A percentile compares a stretch with the other conserved stretches of the same genome.
Conservation (phyloP, 1,140 invertebrate genomes). For the Chironomus striatipennis region DNA sequence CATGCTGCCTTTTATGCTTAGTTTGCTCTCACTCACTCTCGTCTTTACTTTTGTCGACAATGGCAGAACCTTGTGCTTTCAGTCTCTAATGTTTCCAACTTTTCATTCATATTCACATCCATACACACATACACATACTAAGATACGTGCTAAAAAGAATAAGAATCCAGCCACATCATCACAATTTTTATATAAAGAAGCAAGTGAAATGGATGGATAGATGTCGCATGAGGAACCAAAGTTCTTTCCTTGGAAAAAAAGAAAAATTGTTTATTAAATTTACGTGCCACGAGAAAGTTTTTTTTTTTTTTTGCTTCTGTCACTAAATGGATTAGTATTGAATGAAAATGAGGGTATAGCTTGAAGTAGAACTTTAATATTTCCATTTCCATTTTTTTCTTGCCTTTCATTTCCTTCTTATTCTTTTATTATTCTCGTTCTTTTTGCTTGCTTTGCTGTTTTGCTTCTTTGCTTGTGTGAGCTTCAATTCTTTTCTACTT, state of each 20-base stretch:
- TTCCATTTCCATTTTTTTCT: background rate
- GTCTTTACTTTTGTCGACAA: background rate
- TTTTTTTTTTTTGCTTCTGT: background rate
- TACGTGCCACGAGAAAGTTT: background rate
- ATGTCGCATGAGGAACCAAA: background rate
- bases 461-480: background rate
- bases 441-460: too few species aligned
- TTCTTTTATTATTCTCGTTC: too few species aligned
- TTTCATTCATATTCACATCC: background rate
- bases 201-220: background rate
- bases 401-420: too few species aligned
- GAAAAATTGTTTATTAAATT: constrained; percentile 10
- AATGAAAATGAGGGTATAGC: background rate
- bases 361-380: constrained; percentile 8
- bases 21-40: background rate
- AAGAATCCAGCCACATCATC: background rate
- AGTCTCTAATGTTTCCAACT: background rate
- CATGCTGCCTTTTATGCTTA: background rate
- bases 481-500: background rate
- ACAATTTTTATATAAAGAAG: background rate
- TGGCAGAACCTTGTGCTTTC: constrained; percentile 19
- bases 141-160: background rate
- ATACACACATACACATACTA: background rate
- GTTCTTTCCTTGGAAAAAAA: background rate
- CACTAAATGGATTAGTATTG: constrained; percentile 7